Evolutionary conservation across 2,113 vertebrate genomes (phyloP).

Genomic region (Callipepla californica): DNA sequence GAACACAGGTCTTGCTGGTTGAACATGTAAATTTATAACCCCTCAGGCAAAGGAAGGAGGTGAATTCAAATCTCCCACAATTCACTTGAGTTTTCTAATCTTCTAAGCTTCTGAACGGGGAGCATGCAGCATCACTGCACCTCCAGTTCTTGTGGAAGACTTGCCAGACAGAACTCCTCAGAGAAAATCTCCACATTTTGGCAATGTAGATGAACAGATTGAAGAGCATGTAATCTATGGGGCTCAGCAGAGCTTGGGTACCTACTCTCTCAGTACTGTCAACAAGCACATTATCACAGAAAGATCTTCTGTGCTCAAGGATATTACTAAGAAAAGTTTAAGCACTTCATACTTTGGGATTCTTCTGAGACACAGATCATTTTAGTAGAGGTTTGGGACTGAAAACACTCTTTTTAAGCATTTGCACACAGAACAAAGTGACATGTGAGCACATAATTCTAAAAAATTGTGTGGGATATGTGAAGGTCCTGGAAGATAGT

Average conservation of each 20-base stretch:
- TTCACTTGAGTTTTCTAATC: neutral
- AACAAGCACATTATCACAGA: neutral
- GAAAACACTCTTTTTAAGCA: neutral
- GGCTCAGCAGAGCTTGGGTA: neutral
- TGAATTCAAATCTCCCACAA: neutral
- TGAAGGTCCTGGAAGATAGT: neutral
- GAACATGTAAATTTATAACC: neutral
- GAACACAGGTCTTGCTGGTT: neutral
- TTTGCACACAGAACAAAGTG: neutral
- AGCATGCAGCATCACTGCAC: neutral
- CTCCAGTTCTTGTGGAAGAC: neutral
- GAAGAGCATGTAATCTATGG: neutral
- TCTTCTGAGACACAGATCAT: neutral
- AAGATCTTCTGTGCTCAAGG: neutral
- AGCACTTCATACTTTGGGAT: neutral
- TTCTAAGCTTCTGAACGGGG: neutral
- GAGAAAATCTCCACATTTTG: fast-evolving
- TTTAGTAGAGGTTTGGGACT: neutral
- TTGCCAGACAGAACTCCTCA: neutral
- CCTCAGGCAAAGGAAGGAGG: neutral
- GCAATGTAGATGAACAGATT: neutral
- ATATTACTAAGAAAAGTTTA: neutral
- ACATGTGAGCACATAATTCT: neutral
- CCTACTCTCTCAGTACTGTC: neutral
- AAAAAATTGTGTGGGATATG: neutral